Evolutionary conservation across 1,140 invertebrate species (phyloP).

Genomic region (Halyomorpha halys): DNA sequence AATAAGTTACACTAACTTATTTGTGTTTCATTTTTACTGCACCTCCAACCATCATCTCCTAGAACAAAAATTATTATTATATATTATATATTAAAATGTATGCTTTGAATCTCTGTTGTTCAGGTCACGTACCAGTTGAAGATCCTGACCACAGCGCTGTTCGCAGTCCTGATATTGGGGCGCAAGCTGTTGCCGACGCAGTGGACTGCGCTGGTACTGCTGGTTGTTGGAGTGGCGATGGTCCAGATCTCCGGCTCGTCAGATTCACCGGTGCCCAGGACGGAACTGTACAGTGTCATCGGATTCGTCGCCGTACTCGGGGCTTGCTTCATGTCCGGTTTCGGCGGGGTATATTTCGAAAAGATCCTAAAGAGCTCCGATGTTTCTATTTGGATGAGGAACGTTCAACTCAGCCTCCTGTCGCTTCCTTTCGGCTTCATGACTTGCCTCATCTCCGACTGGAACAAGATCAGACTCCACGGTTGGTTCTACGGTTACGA

Average conservation of each 20-base stretch:
- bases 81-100: too few relatives aligned
- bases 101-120: too few relatives aligned
- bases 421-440: conserved; percentile 69
- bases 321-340: conserved; percentile 91
- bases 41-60: too few relatives aligned
- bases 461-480: conserved; percentile 39
- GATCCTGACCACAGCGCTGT: conserved; percentile 95
- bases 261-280: conserved; percentile 30
- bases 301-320: conserved; percentile 81
- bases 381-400: conserved; percentile 93
- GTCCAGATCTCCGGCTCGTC: conserved; percentile 61
- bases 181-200: conserved; percentile 65
- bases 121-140: conserved; percentile 77
- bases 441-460: conserved; percentile 55
- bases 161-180: conserved; percentile 84
- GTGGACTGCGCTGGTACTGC: conserved; percentile 76
- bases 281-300: conserved; percentile 58
- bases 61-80: too few relatives aligned
- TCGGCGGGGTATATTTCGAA: conserved; percentile 99
- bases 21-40: too few relatives aligned
- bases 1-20: too few relatives aligned
- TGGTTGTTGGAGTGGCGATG: conserved; percentile 77
- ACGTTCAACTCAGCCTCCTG: conserved; percentile 76
- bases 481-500: conserved; percentile 77
- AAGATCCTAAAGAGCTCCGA: conserved; percentile 94